Evolutionary conservation across 30 jellyfish, hydroid and myxozoan genomes (phyloP).

Genomic region (Nemopilema nomurai): DNA sequence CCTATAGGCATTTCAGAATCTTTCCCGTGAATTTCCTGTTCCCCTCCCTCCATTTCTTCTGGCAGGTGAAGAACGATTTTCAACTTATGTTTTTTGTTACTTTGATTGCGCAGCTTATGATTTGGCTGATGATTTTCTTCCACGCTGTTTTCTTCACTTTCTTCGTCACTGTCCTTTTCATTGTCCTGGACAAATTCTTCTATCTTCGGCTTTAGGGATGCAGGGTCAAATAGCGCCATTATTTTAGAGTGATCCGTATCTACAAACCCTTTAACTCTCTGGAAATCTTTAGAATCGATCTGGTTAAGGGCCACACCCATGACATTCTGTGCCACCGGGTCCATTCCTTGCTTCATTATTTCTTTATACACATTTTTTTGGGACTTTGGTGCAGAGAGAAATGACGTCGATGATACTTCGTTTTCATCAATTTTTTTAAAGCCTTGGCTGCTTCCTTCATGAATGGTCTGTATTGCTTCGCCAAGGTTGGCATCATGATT

Average conservation of each 20-base stretch:
- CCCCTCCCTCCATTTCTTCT: slow-evolving; percentile 53
- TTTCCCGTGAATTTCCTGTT: slow-evolving; percentile 57
- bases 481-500: no score
- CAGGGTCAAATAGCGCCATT: slow-evolving; percentile 42
- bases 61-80: slow-evolving; percentile 78
- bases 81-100: slow-evolving; percentile 51
- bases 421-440: slow-evolving; percentile 55
- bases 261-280: slow-evolving; percentile 31
- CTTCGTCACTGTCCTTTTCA: neutral
- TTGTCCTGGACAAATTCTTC: slow-evolving; percentile 42
- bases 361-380: neutral
- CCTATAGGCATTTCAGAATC: slow-evolving; percentile 55
- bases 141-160: neutral
- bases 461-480: neutral
- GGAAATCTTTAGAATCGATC: slow-evolving; percentile 35
- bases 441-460: no score
- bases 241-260: slow-evolving; percentile 42
- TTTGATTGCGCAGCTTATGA: neutral
- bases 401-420: slow-evolving; percentile 60
- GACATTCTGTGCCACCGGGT: slow-evolving; percentile 23
- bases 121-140: neutral
- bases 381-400: slow-evolving; percentile 60
- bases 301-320: slow-evolving; percentile 30
- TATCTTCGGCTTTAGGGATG: slow-evolving; percentile 47
- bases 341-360: slow-evolving; percentile 29